Base-by-base conservation (phyloP, 2,113 vertebrate genomes). In the Peromyscus californicus region DNA sequence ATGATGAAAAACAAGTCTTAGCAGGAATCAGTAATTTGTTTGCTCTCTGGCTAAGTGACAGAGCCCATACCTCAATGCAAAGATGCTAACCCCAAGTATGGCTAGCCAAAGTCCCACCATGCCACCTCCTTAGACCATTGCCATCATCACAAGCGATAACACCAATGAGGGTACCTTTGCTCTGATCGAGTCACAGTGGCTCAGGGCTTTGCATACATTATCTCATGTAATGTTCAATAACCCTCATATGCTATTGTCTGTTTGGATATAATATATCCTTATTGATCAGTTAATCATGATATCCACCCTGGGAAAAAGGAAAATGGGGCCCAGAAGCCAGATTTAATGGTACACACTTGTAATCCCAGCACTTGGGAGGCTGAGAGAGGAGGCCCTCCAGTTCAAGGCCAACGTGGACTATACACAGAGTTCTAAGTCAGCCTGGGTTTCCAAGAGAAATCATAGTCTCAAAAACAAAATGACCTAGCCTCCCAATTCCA, bases 1-100 rank as follows among this genome's bases (percentile, higher is more conserved):
- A 90, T n/a, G 69, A 84, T 79, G 69, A 96, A 94, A 90, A 95
- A 42, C 17, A 48, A 94, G 39, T 19, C 26, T 36, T n/a, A 51
- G 42, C 39, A 45, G 29, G 24, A 54, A 33, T 82, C 31, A 57
- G 0, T 61, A 42, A 42, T 15, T 86, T 16, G 29, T 33, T 29
- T 17, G 19, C 24, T 86, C 26, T 83, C 79, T 29, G 36, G 76
- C 39, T 42, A 12, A 63, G 48, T 21, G 13, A 54, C 33, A 95
- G 76, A 67, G 13, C 13, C 36, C 78, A 48, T 4, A 48, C 10
- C 36, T 54, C 26, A 72, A 87, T 42, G 67, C 29, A 79, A 63
- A 11, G 80, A 63, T 95, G 7, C 45, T 54, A 16, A 79, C 19
- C 74, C 63, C 9, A 2, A 74, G 57, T 10, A 29, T 63, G 4